A percentile compares a stretch with the other conserved stretches of the same genome.
Evolutionary conservation across 2,888 invertebrate genomes (phyloP).

Genomic region (Meghimatium bilineatum): DNA sequence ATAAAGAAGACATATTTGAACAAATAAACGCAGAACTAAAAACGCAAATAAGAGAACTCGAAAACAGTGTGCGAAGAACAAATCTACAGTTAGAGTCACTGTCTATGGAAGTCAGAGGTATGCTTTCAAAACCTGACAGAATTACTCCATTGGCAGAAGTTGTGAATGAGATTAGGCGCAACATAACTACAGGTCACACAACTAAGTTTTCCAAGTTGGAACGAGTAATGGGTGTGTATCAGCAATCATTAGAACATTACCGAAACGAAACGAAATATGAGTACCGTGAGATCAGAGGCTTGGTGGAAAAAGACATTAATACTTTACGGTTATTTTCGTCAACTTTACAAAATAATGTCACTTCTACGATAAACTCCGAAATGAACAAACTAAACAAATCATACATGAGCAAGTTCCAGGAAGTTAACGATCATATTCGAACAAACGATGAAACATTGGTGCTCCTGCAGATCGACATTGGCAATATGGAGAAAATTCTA

Average conservation of each 20-base stretch:
- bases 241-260: slow-evolving; percentile 57
- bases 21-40: slow-evolving; percentile 6
- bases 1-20: slow-evolving; percentile 41
- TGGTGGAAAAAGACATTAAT: slow-evolving; percentile 40
- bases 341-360: slow-evolving; percentile 54
- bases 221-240: slow-evolving; percentile 51
- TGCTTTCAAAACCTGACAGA: slow-evolving; percentile 37
- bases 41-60: slow-evolving; percentile 25
- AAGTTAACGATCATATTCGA: slow-evolving; percentile 3
- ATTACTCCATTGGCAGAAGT: slow-evolving; percentile 39
- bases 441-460: slow-evolving; percentile 45
- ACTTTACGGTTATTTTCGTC: slow-evolving; percentile 27
- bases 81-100: slow-evolving; percentile 49
- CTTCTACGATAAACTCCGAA: slow-evolving; percentile 4
- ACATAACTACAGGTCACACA: slow-evolving; percentile 38
- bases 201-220: slow-evolving; percentile 51
- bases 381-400: slow-evolving; percentile 45
- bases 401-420: not conserved
- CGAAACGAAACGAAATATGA: slow-evolving; percentile 58
- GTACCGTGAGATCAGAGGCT: slow-evolving; percentile 47
- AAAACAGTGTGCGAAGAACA: slow-evolving; percentile 39
- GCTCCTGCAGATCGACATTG: slow-evolving; percentile 50
- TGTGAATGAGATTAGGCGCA: slow-evolving; percentile 53
- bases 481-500: slow-evolving; percentile 44
- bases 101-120: slow-evolving; percentile 47